These are phyloP conservation scores for Syngnathus acus DNA, from an alignment of 2,797 vertebrate species.

Conservation along the genomic window DNA sequence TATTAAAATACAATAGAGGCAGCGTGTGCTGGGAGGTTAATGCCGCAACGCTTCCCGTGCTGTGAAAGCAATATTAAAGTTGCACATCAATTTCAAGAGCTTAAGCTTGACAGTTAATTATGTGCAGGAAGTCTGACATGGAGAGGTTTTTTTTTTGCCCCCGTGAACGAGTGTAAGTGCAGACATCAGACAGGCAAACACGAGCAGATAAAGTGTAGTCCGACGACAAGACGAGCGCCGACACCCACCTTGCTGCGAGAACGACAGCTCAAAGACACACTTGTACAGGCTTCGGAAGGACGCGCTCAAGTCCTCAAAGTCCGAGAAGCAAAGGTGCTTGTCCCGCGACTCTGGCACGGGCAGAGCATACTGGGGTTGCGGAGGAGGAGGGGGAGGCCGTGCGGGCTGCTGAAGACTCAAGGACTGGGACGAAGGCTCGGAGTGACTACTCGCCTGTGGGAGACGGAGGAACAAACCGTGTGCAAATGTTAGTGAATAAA, in stretches of 20 bases:
- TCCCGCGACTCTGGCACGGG: constrained; percentile 74
- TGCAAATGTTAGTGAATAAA: neutral
- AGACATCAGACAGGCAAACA: constrained; percentile 16
- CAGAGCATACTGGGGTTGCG: constrained; percentile 71
- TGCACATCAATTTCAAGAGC: constrained; percentile 25
- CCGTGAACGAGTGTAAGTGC: constrained; percentile 16
- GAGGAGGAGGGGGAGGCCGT: constrained; percentile 49
- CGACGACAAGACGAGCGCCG: neutral
- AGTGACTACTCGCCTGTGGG: constrained; percentile 72
- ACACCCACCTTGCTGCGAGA: constrained; percentile 77
- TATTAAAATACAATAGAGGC: constrained; percentile 58
- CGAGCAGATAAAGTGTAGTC: constrained; percentile 10
- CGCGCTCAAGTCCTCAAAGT: constrained; percentile 83
- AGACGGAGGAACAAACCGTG: neutral
- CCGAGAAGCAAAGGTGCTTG: constrained; percentile 75
- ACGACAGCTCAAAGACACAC: constrained; percentile 81
- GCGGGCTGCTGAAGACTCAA: constrained; percentile 69
- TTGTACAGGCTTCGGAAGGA: constrained; percentile 85
- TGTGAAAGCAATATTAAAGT: constrained; percentile 41
- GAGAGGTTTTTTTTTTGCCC: constrained; percentile 9
- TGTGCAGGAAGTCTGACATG: constrained; percentile 31
- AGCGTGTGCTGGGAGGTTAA: constrained; percentile 43
- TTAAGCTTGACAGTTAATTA: constrained; percentile 60
- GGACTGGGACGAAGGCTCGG: constrained; percentile 74
- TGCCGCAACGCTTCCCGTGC: constrained; percentile 28